A percentile compares a stretch with the other conserved stretches of the same genome.
phyloP scores from a whole-genome alignment of 30 jellyfish, hydroid and myxozoan genomes.

The Cassiopea xamachana region DNA sequence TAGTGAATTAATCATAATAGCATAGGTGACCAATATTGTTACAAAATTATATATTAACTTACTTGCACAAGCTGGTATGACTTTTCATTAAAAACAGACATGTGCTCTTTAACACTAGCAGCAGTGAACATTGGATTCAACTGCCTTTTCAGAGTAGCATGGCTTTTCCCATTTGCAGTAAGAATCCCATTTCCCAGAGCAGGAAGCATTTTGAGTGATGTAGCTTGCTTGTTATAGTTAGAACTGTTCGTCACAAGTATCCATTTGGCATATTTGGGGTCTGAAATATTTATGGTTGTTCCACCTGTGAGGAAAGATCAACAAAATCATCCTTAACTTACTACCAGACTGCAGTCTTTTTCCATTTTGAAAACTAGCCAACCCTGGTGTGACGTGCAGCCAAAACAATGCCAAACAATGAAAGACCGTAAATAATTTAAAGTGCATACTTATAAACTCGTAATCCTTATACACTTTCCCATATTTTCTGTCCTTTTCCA shows the following conservation, averaged over 20 bases:
- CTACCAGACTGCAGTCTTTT: no score
- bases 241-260: constrained; percentile 56
- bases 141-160: constrained; percentile 38
- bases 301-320: constrained; percentile 23
- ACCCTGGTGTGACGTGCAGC: no score
- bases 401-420: no score
- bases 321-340: no score
- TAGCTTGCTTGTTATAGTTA: constrained; percentile 1
- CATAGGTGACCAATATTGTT: no score
- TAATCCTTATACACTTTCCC: constrained; percentile 32
- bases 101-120: constrained; percentile 36
- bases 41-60: not conserved
- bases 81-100: constrained; percentile 44
- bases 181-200: constrained; percentile 54
- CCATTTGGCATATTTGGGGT: constrained; percentile 54
- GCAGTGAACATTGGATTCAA: constrained; percentile 54
- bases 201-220: constrained; percentile 25
- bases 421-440: no score
- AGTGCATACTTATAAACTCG: no score
- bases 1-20: no score
- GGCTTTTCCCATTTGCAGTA: constrained; percentile 42
- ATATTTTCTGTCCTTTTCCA: constrained; percentile 10
- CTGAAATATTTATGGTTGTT: constrained; percentile 22
- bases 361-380: no score
- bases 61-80: constrained; percentile 44